A percentile compares a stretch with the other conserved stretches of the same genome.
Evolutionary conservation across 2,797 vertebrate genomes (phyloP).

Genomic region (Sebastiscus albofasciatus): DNA sequence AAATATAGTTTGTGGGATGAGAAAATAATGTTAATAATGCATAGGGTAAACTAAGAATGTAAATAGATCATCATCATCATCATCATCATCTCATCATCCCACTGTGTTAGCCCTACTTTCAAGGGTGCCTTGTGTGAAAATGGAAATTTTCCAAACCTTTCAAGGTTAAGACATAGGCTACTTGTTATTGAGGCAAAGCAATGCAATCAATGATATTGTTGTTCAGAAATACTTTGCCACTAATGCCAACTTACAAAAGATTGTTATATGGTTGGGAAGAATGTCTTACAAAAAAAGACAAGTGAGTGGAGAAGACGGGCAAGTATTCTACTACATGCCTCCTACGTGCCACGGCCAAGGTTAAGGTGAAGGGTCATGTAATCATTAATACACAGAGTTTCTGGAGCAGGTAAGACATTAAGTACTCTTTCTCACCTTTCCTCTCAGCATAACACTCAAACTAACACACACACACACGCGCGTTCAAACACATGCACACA

Average conservation of each 20-base stretch:
- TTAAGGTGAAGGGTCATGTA: slow-evolving; percentile 55
- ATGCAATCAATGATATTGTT: background rate
- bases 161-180: background rate
- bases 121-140: background rate
- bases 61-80: background rate
- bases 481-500: background rate
- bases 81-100: background rate
- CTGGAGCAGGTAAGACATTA: slow-evolving; percentile 75
- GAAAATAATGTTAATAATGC: background rate
- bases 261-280: background rate
- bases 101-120: background rate
- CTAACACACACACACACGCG: background rate
- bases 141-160: background rate
- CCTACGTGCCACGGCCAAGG: slow-evolving; percentile 45
- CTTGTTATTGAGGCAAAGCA: background rate
- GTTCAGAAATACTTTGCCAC: background rate
- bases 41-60: too few relatives aligned
- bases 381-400: slow-evolving; percentile 77
- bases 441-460: slow-evolving; percentile 12
- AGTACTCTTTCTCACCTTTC: slow-evolving; percentile 58
- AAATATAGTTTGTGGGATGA: background rate
- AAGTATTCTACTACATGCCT: slow-evolving; percentile 18
- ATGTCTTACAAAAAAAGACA: background rate
- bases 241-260: background rate
- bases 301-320: background rate